These are phyloP conservation scores for Strigops habroptila DNA, from an alignment of 2,113 vertebrate species.

Conservation along the genomic window DNA sequence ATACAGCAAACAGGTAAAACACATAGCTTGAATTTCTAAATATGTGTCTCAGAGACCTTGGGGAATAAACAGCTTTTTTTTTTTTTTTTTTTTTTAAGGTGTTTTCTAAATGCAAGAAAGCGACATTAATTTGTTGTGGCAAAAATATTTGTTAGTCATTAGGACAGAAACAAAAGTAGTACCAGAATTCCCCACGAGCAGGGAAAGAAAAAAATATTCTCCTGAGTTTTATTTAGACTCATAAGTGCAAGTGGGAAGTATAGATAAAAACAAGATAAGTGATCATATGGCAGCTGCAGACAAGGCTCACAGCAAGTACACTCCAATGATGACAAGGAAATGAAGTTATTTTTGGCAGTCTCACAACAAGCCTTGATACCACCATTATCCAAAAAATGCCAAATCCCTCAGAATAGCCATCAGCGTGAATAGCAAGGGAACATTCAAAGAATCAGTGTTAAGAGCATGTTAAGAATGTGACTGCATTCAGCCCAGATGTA, in stretches of 20 bases:
- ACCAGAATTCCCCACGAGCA: not conserved
- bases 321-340: not conserved
- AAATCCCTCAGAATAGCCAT: not conserved
- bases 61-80: too few species aligned
- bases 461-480: accelerated
- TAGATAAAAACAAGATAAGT: not conserved
- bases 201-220: not conserved
- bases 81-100: not conserved
- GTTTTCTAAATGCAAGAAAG: not conserved
- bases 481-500: not conserved
- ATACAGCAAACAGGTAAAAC: not conserved
- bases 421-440: not conserved
- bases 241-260: not conserved
- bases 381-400: not conserved
- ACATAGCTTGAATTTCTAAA: not conserved
- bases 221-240: not conserved
- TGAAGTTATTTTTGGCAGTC: not conserved
- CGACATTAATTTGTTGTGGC: not conserved
- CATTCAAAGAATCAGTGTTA: not conserved
- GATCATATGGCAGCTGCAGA: not conserved
- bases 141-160: not conserved
- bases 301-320: accelerated
- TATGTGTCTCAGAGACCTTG: accelerated
- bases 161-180: not conserved
- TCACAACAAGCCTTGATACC: not conserved